Evolutionary conservation across 2,113 vertebrate species (phyloP).

Genomic region (cat (Felis catus)): DNA sequence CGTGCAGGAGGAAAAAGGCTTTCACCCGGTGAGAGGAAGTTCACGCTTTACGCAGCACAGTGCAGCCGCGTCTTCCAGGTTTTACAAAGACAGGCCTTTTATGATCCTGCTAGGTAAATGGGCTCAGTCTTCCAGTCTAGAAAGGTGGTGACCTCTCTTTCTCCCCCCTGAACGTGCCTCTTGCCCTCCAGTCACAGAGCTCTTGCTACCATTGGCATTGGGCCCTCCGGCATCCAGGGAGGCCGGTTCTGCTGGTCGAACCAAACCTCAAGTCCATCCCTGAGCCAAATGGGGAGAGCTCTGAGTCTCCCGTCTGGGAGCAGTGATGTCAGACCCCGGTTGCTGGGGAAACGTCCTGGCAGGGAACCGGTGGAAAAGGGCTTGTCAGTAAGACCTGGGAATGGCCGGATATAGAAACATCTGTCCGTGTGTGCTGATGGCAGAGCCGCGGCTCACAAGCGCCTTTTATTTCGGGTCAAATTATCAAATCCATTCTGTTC

Average conservation of each 20-base stretch:
- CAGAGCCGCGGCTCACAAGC: background rate
- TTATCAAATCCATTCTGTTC: background rate
- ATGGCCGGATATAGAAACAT: background rate
- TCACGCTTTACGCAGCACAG: background rate
- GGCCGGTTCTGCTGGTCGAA: background rate
- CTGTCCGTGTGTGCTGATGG: background rate
- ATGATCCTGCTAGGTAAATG: background rate
- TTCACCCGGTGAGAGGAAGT: rapidly evolving
- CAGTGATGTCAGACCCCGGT: background rate
- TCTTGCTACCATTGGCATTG: no score
- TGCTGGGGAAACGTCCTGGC: background rate
- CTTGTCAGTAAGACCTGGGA: slow-evolving; percentile 19
- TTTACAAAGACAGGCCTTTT: background rate
- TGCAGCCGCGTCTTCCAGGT: rapidly evolving
- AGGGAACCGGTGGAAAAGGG: background rate
- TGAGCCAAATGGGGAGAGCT: background rate
- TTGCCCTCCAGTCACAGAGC: background rate
- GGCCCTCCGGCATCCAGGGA: background rate
- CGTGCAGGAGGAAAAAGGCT: background rate
- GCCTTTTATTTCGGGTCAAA: background rate
- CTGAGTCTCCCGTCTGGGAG: background rate
- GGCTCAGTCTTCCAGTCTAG: background rate
- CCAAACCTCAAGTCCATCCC: background rate
- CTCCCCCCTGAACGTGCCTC: background rate
- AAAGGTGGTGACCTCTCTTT: background rate